Base-by-base conservation (phyloP, 2,113 vertebrate genomes). In the Panthera uncia region DNA sequence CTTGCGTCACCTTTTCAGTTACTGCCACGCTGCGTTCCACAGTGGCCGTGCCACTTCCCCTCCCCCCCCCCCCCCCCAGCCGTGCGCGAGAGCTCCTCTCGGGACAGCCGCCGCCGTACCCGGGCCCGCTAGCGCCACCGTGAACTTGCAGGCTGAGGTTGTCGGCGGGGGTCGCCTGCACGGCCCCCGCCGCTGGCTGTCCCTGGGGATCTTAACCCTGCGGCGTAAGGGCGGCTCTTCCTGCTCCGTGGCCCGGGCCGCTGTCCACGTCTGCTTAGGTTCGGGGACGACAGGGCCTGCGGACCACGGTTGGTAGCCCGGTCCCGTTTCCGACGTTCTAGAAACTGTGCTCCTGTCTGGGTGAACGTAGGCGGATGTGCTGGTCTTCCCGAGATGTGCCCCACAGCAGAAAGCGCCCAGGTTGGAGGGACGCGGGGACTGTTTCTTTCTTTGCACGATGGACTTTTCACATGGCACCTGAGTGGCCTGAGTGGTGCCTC, bases 161-260 rank as follows among this genome's bases (percentile, higher is more conserved):
- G 4, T 45, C 1, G 15, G 73, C 3, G 13, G 61, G 36, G n/a
- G 0, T 1, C 3, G 10, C 19, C 1, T 7, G 15, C 63, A 14
- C 15, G 0, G 2, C 65, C 57, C 36, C 15, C 29, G 29, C 73
- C 9, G 5, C 92, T 4, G 27, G 61, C 83, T 27, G 19, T 25
- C 57, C 68, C 55, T 0, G 1, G 33, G 36, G 21, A 23, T 73
- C 36, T 45, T 73, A 69, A 36, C 36, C 33, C 63, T 45, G 36
- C 0, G 3, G 31, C 36, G 63, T 5, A 68, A 1, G 5, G 2
- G 29, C 6, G 3, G n/a, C 19, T 87, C n/a, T 69, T 4, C 14
- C 12, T 12, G n/a, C 61, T 45, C 27, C 4, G 4, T 41, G 36
- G 31, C 33, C 29, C 10, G 1, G 33, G n/a, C 57, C 12, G 4